These are phyloP conservation scores for Psilopogon haemacephalus DNA, from an alignment of 2,113 vertebrate species.

Conservation along the genomic window DNA sequence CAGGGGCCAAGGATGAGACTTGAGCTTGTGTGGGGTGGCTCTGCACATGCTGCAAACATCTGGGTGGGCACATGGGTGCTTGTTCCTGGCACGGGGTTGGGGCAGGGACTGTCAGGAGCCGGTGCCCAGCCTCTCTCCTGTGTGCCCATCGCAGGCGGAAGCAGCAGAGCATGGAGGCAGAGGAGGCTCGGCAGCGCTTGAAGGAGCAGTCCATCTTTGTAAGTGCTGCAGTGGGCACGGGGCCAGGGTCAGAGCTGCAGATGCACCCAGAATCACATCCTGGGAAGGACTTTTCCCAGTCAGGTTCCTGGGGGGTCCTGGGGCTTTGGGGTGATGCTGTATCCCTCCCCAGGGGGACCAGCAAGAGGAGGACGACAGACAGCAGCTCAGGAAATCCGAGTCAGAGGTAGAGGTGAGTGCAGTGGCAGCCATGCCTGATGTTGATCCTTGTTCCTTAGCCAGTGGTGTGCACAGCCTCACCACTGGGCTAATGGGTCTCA, in stretches of 20 bases:
- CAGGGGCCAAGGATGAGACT: fast-evolving
- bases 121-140: neutral
- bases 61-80: neutral
- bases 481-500: fast-evolving
- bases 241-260: fast-evolving
- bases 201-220: conserved; percentile 85
- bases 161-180: conserved; percentile 87
- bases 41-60: fast-evolving
- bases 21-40: fast-evolving
- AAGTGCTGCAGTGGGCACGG: conserved; percentile 24
- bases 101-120: neutral
- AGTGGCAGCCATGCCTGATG: fast-evolving
- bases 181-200: conserved; percentile 87
- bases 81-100: neutral
- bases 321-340: neutral
- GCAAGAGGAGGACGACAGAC: conserved; percentile 82
- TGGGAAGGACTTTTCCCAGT: neutral
- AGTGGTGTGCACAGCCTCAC: neutral
- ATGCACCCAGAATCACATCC: neutral
- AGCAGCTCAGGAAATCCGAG: conserved; percentile 87
- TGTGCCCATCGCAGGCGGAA: conserved; percentile 79
- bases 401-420: conserved; percentile 89
- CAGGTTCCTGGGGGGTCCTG: fast-evolving
- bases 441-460: neutral
- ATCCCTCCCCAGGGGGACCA: conserved; percentile 71